A percentile compares a stretch with the other conserved stretches of the same genome.
phyloP scores from a whole-genome alignment of 2,888 invertebrate species.

The Ceramica pisi region DNA sequence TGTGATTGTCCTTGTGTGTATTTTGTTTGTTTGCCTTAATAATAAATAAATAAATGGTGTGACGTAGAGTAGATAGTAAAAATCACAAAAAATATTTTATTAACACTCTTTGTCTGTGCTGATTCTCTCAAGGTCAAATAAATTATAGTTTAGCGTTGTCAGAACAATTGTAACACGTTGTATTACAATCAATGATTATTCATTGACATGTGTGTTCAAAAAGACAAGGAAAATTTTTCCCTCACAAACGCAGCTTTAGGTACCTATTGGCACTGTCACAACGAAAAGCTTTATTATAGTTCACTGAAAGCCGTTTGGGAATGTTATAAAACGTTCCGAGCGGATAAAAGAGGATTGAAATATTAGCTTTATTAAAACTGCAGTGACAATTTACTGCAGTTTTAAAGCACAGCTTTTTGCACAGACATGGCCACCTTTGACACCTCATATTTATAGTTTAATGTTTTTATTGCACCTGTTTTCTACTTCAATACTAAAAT shows the following conservation, averaged over 20 bases:
- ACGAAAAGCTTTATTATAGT: constrained; percentile 34
- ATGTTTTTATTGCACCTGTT: not conserved
- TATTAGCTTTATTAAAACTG: constrained; percentile 11
- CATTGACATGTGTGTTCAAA: too few species aligned
- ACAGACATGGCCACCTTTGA: not conserved
- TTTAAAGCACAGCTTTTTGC: not conserved
- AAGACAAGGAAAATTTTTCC: too few species aligned
- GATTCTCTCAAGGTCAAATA: too few species aligned
- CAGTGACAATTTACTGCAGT: too few species aligned
- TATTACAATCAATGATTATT: not conserved
- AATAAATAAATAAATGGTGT: too few species aligned
- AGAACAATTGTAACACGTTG: not conserved
- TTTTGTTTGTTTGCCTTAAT: too few species aligned
- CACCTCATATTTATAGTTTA: not conserved
- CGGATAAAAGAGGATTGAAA: not conserved
- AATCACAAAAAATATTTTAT: not conserved
- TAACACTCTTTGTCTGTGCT: not conserved
- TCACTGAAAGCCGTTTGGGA: constrained; percentile 17
- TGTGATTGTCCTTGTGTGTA: too few species aligned
- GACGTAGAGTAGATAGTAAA: not conserved
- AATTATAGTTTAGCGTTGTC: not conserved
- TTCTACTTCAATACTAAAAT: not conserved
- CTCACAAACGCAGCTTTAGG: not conserved
- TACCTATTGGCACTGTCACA: constrained; percentile 12
- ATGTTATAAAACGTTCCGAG: constrained; percentile 17